Conservation (phyloP, 35 echinoderm and acorn worm species). For the Nesometra sesokonis region DNA sequence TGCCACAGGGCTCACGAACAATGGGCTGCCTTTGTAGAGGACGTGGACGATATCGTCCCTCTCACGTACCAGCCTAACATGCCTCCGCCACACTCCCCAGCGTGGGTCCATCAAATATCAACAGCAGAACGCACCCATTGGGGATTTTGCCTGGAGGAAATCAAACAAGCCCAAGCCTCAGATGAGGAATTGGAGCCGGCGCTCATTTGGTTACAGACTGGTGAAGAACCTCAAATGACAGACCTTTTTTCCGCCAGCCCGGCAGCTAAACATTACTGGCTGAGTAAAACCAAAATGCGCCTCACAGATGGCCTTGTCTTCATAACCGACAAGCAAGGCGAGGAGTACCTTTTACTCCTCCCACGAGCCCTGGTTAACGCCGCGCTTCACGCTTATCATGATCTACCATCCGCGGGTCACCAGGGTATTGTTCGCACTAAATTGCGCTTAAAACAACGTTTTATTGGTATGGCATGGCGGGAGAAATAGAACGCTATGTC, state of each 20-base stretch:
- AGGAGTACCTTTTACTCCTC: not conserved
- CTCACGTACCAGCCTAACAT: not conserved
- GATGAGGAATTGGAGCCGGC: not conserved
- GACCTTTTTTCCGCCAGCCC: not conserved
- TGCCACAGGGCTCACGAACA: conserved; percentile 28
- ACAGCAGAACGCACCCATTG: not conserved
- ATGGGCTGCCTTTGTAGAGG: conserved; percentile 18
- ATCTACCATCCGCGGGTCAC: not conserved
- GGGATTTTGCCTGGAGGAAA: not conserved
- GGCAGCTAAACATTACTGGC: conserved; percentile 21
- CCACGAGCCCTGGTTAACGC: not conserved
- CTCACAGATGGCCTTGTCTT: conserved; percentile 11
- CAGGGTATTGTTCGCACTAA: not conserved
- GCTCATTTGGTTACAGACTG: conserved; percentile 8
- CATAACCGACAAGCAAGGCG: not conserved
- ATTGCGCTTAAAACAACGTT: conserved; percentile 9
- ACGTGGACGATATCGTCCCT: conserved; percentile 40
- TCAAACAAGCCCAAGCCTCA: conserved; percentile 7
- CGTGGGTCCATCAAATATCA: not conserved
- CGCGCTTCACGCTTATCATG: not conserved
- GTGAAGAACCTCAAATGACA: not conserved
- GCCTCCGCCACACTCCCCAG: not conserved
- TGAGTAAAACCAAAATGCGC: conserved; percentile 3
- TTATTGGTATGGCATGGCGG: conserved; percentile 20
- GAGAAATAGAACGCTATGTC: not conserved